These are phyloP conservation scores for Bothrops jararaca DNA, from an alignment of 2,113 vertebrate species.

Conservation along the genomic window DNA sequence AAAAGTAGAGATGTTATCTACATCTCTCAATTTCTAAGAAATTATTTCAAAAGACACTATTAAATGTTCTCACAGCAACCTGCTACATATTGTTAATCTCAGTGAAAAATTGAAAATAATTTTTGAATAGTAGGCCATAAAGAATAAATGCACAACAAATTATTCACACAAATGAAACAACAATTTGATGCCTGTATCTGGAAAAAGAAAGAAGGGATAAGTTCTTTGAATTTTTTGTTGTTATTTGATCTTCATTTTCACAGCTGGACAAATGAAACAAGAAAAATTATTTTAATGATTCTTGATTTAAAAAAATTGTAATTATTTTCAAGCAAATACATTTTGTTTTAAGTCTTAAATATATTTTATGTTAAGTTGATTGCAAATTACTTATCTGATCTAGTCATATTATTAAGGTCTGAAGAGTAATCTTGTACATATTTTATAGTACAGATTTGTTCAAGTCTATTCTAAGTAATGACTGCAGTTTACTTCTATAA, in stretches of 20 bases:
- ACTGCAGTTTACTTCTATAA: background rate
- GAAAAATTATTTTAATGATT: background rate
- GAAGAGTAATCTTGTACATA: background rate
- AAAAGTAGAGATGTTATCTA: constrained; percentile 64
- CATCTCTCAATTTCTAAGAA: constrained; percentile 21
- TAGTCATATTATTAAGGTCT: background rate
- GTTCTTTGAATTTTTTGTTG: background rate
- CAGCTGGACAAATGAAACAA: background rate
- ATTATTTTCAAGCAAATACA: background rate
- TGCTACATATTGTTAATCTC: constrained; percentile 70
- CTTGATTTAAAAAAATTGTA: background rate
- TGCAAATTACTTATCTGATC: background rate
- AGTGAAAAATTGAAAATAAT: constrained; percentile 50
- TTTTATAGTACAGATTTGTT: background rate
- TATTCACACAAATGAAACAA: constrained; percentile 15
- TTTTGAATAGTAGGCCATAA: constrained; percentile 38
- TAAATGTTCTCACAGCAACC: constrained; percentile 55
- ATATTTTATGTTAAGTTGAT: background rate
- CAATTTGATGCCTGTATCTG: constrained; percentile 28
- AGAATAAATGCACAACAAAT: constrained; percentile 39
- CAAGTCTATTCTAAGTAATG: background rate
- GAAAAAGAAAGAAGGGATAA: constrained; percentile 20
- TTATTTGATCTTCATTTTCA: background rate
- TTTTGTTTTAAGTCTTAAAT: background rate
- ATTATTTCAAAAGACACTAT: constrained; percentile 58